A percentile compares a stretch with the other conserved stretches of the same genome.
These are phyloP conservation scores for Paramisgurnus dabryanus DNA, from an alignment of 2,113 vertebrate species.

Conservation along the genomic window DNA sequence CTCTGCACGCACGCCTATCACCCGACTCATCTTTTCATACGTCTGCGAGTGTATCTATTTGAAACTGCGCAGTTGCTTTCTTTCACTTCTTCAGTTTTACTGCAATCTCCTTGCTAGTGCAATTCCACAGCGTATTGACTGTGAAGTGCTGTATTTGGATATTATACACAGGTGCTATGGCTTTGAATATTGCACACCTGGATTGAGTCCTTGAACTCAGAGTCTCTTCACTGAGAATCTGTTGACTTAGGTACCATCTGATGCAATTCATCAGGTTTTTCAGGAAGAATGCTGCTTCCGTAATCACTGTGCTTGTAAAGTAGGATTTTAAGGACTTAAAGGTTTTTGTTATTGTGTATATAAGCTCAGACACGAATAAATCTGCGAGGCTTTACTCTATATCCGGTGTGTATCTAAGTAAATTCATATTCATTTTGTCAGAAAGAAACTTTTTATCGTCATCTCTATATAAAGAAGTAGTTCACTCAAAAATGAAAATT, in stretches of 20 bases:
- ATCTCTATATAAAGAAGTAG: no score
- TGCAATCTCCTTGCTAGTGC: slow-evolving; percentile 1
- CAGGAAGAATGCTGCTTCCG: slow-evolving; percentile 5
- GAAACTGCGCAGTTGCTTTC: slow-evolving; percentile 50
- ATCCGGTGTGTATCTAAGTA: not conserved
- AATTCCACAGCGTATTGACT: slow-evolving; percentile 6
- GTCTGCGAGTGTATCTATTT: slow-evolving; percentile 42
- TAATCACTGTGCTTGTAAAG: slow-evolving; percentile 31
- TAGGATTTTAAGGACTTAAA: slow-evolving; percentile 27
- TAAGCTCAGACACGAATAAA: not conserved
- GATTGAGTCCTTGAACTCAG: slow-evolving; percentile 47
- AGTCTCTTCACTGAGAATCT: slow-evolving; percentile 43
- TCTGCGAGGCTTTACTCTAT: not conserved
- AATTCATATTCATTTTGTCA: not conserved
- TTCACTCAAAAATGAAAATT: no score
- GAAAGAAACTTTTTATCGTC: not conserved
- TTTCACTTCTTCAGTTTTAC: slow-evolving; percentile 13
- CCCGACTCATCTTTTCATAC: slow-evolving; percentile 21
- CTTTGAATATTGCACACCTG: slow-evolving; percentile 52
- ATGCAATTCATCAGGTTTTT: slow-evolving; percentile 39
- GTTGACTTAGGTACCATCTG: slow-evolving; percentile 37
- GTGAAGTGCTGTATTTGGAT: slow-evolving; percentile 46
- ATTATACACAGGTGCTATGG: slow-evolving; percentile 48
- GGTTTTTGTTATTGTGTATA: not conserved
- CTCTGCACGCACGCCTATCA: slow-evolving; percentile 37